Evolutionary conservation across 2,797 vertebrate genomes (phyloP).

Genomic region (Choloepus didactylus): DNA sequence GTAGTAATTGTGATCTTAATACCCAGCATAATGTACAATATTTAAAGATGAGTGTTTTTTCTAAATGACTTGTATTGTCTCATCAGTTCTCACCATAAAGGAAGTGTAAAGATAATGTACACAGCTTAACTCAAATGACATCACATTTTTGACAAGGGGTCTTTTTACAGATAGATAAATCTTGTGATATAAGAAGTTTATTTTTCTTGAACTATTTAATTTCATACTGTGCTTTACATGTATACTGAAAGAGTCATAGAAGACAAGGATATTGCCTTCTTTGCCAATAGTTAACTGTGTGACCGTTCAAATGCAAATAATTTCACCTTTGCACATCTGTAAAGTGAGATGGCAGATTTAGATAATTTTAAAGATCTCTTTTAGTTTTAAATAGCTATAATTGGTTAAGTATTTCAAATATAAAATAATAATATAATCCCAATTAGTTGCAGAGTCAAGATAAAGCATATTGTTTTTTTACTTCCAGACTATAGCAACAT

Average conservation of each 20-base stretch:
- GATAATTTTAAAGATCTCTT: not conserved
- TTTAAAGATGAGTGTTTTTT: not conserved
- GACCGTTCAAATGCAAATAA: not conserved
- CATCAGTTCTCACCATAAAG: not conserved
- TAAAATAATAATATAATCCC: not conserved
- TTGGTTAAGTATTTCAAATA: not conserved
- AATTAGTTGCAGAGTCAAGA: not conserved
- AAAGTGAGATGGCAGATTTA: not conserved
- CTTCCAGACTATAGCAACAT: not conserved
- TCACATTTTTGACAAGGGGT: not conserved
- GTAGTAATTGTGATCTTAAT: not conserved
- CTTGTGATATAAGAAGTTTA: not conserved
- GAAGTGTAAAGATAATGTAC: not conserved
- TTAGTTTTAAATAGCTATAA: not conserved
- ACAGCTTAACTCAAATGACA: not conserved
- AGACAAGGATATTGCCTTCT: not conserved
- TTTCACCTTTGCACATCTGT: not conserved
- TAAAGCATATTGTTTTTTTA: not conserved
- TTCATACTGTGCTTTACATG: not conserved
- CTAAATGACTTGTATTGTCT: not conserved
- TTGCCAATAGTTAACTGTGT: not conserved
- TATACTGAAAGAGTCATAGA: not conserved
- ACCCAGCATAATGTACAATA: not conserved
- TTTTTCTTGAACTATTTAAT: not conserved
- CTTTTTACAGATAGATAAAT: not conserved